These are phyloP conservation scores for Nomada fucata DNA, from an alignment of 2,888 invertebrate genomes.

Conservation along the genomic window DNA sequence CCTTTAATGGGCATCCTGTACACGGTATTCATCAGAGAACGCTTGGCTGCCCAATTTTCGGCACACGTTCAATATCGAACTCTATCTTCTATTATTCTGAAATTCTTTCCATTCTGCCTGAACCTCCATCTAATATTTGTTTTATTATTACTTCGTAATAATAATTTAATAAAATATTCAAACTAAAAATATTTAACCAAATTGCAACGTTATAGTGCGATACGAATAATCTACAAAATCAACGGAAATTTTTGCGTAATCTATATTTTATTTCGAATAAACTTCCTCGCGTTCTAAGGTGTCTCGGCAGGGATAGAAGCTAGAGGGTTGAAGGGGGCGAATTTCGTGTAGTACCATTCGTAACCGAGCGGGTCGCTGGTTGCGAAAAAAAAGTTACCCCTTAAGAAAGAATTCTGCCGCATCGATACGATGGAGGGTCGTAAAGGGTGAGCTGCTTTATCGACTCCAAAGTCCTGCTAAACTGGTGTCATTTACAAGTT, in stretches of 20 bases:
- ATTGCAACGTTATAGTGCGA: not conserved
- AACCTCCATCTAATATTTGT: not conserved
- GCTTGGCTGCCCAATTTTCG: constrained; percentile 74
- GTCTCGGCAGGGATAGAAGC: not conserved
- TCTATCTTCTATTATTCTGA: not conserved
- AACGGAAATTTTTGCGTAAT: not conserved
- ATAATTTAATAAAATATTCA: not conserved
- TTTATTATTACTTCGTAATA: not conserved
- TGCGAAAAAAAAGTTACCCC: constrained; percentile 76
- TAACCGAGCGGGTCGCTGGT: constrained; percentile 65
- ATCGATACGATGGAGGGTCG: constrained; percentile 75
- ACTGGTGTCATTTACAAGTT: constrained; percentile 64
- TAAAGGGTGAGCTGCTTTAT: constrained; percentile 75
- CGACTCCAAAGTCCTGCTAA: constrained; percentile 66
- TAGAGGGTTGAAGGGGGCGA: constrained; percentile 26
- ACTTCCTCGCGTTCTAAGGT: not conserved
- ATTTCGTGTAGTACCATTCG: constrained; percentile 55
- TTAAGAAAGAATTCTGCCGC: constrained; percentile 78
- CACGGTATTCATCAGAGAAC: constrained; percentile 66
- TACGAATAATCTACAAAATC: not conserved
- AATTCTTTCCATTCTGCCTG: not conserved
- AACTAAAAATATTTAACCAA: not conserved
- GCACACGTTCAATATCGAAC: constrained; percentile 53
- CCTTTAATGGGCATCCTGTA: constrained; percentile 57
- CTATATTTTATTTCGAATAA: not conserved